phyloP scores from a whole-genome alignment of 2,797 vertebrate genomes.

The Xiphophorus birchmanni region DNA sequence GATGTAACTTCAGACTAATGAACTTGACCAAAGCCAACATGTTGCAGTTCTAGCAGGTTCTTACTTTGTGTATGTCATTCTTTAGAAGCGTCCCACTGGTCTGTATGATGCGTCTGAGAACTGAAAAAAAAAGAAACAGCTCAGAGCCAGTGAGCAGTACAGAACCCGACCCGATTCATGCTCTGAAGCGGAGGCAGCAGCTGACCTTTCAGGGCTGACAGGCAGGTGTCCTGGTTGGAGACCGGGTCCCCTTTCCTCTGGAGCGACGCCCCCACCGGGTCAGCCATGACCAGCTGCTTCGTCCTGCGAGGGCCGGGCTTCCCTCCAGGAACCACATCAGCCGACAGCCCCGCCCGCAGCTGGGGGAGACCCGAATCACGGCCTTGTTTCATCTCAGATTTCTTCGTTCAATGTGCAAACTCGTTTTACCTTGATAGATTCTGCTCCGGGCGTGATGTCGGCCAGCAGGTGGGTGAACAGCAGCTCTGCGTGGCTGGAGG shows the following conservation, averaged over 20 bases:
- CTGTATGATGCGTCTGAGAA: slow-evolving; percentile 82
- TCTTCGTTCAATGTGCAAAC: accelerated
- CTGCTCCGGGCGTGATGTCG: slow-evolving; percentile 85
- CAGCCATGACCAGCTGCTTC: slow-evolving; percentile 75
- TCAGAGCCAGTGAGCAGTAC: background rate
- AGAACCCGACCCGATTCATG: accelerated
- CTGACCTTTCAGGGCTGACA: slow-evolving; percentile 85
- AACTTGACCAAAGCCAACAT: background rate
- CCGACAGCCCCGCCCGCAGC: slow-evolving; percentile 76
- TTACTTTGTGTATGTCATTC: slow-evolving; percentile 89
- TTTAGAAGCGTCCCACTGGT: slow-evolving; percentile 87
- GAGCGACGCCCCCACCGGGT: slow-evolving; percentile 55
- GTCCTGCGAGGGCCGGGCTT: slow-evolving; percentile 80
- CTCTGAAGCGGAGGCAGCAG: accelerated
- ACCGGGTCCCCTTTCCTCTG: slow-evolving; percentile 85
- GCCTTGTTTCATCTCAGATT: no score
- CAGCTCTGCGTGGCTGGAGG: slow-evolving; percentile 81
- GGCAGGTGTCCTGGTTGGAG: slow-evolving; percentile 86
- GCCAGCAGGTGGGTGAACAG: slow-evolving; percentile 86
- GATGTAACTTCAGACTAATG: no score
- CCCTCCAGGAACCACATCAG: slow-evolving; percentile 76
- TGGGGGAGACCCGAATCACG: slow-evolving; percentile 39
- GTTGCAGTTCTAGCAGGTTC: background rate
- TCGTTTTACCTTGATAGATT: slow-evolving; percentile 83
- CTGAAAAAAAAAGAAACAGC: slow-evolving; percentile 55